Conservation (phyloP, 37 sponge, comb jelly and placozoan species). For the Spongilla lacustris region DNA sequence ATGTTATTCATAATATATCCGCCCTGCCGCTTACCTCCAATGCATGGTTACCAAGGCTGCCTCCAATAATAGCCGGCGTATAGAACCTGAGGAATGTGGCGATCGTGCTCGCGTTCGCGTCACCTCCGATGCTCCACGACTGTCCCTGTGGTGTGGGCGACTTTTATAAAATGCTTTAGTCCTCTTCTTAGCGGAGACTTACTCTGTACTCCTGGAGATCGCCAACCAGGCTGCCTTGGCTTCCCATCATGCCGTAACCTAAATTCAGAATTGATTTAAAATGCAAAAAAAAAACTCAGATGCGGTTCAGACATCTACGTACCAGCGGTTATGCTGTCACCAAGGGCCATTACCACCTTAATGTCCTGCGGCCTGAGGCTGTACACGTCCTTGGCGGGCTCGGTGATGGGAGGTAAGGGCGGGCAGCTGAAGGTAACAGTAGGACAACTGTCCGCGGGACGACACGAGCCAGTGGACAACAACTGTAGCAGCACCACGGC, state of each 20-base stretch:
- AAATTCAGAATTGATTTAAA: neutral
- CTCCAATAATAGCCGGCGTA: constrained; percentile 62
- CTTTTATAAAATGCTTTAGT: neutral
- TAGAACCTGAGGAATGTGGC: constrained; percentile 64
- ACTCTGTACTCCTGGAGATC: constrained; percentile 79
- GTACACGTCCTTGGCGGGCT: constrained; percentile 73
- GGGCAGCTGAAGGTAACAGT: constrained; percentile 61
- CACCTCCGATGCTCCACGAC: constrained; percentile 84
- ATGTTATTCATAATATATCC: too few relatives aligned
- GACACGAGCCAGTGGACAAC: neutral
- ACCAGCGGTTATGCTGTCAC: constrained; percentile 92
- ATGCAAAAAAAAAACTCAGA: too few relatives aligned
- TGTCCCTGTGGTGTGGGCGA: constrained; percentile 62
- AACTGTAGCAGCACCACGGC: neutral
- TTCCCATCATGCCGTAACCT: constrained; percentile 79
- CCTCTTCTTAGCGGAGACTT: constrained; percentile 8
- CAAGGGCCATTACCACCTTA: constrained; percentile 85
- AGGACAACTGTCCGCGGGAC: neutral
- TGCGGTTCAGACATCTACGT: too few relatives aligned
- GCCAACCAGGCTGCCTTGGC: constrained; percentile 32
- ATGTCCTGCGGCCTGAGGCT: constrained; percentile 85
- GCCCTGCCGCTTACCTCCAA: constrained; percentile 78
- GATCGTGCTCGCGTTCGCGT: constrained; percentile 67
- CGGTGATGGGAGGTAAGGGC: constrained; percentile 60
- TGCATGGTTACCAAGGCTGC: constrained; percentile 68